These are phyloP conservation scores for Sternotherus odoratus DNA, from an alignment of 2,797 vertebrate genomes.

Conservation along the genomic window DNA sequence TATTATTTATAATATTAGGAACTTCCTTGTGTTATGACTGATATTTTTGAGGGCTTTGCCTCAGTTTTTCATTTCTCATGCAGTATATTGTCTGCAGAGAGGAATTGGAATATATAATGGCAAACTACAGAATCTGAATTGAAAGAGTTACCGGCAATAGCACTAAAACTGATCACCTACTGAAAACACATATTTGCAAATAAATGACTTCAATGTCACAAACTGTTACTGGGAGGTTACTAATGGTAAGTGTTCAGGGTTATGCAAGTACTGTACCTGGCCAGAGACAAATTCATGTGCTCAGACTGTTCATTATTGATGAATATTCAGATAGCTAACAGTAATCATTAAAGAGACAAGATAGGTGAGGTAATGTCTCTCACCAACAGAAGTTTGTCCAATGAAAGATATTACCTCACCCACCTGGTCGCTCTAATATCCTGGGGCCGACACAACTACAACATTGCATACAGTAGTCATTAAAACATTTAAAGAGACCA, in stretches of 20 bases:
- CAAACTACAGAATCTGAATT: slow-evolving; percentile 40
- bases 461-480: background rate
- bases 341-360: background rate
- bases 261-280: background rate
- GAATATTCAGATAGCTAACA: background rate
- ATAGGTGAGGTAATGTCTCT: background rate
- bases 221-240: background rate
- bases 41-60: slow-evolving; percentile 73
- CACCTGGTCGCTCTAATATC: background rate
- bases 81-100: slow-evolving; percentile 29
- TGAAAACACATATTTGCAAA: background rate
- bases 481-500: background rate
- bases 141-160: background rate
- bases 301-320: background rate
- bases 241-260: background rate
- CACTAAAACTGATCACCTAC: background rate
- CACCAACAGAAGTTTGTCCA: background rate
- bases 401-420: background rate
- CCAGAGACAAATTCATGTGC: background rate
- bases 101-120: slow-evolving; percentile 54
- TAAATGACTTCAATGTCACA: background rate
- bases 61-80: slow-evolving; percentile 60
- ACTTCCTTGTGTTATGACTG: slow-evolving; percentile 59
- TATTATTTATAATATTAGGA: slow-evolving; percentile 48
- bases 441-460: background rate